Conservation (phyloP, 2,113 vertebrate species). For the Oreamnos americanus region DNA sequence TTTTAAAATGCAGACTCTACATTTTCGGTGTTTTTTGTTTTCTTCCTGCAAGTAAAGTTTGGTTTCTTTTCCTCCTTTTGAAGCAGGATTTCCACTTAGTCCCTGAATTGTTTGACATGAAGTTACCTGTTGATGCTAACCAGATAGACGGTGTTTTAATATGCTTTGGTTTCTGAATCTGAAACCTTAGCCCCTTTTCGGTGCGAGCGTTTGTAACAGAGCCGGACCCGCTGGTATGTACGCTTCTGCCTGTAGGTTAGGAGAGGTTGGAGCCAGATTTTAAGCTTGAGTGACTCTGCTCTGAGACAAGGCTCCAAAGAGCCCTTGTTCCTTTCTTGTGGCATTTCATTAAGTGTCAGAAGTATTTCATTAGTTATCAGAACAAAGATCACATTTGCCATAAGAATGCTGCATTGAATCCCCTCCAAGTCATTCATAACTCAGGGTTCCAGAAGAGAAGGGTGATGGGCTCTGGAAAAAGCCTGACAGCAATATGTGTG, state of each 20-base stretch:
- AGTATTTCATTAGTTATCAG: constrained; percentile 73
- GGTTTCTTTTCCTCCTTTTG: constrained; percentile 21
- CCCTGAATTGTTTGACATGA: constrained; percentile 49
- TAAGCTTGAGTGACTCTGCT: constrained; percentile 59
- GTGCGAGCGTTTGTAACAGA: neutral
- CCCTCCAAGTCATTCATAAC: constrained; percentile 54
- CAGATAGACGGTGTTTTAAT: constrained; percentile 38
- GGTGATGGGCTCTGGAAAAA: neutral
- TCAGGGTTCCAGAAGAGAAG: neutral
- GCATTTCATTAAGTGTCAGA: constrained; percentile 72
- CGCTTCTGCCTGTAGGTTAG: constrained; percentile 60
- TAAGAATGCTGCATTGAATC: constrained; percentile 45
- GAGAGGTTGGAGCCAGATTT: constrained; percentile 68
- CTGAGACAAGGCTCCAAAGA: constrained; percentile 64
- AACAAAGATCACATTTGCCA: constrained; percentile 59
- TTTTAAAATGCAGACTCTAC: neutral
- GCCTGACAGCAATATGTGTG: constrained; percentile 21
- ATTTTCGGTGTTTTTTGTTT: neutral
- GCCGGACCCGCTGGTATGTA: neutral
- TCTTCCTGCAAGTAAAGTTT: constrained; percentile 8
- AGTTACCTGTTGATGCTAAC: constrained; percentile 56
- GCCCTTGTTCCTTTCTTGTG: constrained; percentile 57
- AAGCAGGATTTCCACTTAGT: constrained; percentile 41
- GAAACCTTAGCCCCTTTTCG: constrained; percentile 36
- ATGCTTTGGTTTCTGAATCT: constrained; percentile 30